Evolutionary conservation across 2,888 invertebrate genomes (phyloP), one percentile per base, ranked within the genome.

Genomic region (Notodonta dromedarius): DNA sequence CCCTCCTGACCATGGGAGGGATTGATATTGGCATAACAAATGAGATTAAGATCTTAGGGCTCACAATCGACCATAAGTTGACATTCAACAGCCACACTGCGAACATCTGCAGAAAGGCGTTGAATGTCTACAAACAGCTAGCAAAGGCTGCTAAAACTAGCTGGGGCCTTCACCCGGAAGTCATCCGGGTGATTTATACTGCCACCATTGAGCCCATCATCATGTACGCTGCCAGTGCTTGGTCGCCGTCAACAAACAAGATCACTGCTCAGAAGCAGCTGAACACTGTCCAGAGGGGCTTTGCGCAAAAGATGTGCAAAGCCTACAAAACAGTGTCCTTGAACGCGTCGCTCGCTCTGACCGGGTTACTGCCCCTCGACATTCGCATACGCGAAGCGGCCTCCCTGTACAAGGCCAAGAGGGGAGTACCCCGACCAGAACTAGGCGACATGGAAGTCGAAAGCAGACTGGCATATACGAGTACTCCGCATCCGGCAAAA

Each of bases 101-200:
- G 11, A 51, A 51, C 16, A 16, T 51, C 13, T 44, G 44, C 44
- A 44, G 12, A 12, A 44, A 44, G 44, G 44, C 44, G 5, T 9
- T 44, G 11, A 14, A 63, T 24, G 58, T 63, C 11, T 64, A 59
- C 39, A 61, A 65, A 5, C 54, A 52, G 24, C n/a, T 67, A 24
- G 24, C 24, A 24, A 24, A 24, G 24, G 24, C 24, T 24, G 24
- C 24, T 24, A 24, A 24, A 24, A 24, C 24, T 24, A 24, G 24
- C 24, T 24, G 24, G 24, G 24, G 24, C 24, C 24, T 24, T 24
- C 24, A 24, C 24, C 24, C 24, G 24, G 24, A 24, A 24, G 24
- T 24, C 2, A 24, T 24, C 24, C 24, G 24, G 24, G 24, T 24
- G 24, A 24, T 24, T 2, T 24, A 24, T 2, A 24, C 24, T 1